phyloP scores from a whole-genome alignment of 2,797 vertebrate species.

The Trachops cirrhosus region DNA sequence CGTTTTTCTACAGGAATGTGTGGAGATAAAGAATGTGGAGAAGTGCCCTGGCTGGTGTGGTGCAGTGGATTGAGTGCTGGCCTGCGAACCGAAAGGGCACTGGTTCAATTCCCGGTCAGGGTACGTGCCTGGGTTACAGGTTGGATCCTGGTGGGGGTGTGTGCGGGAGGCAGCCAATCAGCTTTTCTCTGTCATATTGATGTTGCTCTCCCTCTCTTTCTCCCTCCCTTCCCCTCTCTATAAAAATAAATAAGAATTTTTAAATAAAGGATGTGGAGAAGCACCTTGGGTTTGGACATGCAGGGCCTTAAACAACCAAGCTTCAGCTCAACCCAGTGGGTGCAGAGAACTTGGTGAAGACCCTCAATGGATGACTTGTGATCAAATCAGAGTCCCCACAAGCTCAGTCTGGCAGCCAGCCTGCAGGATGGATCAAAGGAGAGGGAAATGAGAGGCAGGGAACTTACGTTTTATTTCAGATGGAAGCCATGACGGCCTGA shows the following conservation, averaged over 20 bases:
- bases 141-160: too few relatives aligned
- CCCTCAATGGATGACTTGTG: neutral
- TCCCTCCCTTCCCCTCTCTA: too few relatives aligned
- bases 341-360: neutral
- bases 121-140: too few relatives aligned
- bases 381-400: neutral
- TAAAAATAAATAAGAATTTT: too few relatives aligned
- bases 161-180: too few relatives aligned
- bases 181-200: too few relatives aligned
- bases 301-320: neutral
- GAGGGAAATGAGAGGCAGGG: neutral
- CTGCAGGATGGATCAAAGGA: neutral
- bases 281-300: neutral
- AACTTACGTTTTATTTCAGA: neutral
- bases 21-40: neutral
- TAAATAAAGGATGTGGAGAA: neutral
- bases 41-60: too few relatives aligned
- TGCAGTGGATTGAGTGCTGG: too few relatives aligned
- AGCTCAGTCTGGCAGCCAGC: neutral
- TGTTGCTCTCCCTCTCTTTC: too few relatives aligned
- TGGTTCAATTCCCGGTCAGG: too few relatives aligned
- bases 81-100: too few relatives aligned
- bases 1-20: neutral
- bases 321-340: neutral
- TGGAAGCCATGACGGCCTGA: neutral